Evolutionary conservation across 2,797 vertebrate genomes (phyloP), one percentile per base, ranked within the genome.

Genomic region (Sebastolobus alascanus): DNA sequence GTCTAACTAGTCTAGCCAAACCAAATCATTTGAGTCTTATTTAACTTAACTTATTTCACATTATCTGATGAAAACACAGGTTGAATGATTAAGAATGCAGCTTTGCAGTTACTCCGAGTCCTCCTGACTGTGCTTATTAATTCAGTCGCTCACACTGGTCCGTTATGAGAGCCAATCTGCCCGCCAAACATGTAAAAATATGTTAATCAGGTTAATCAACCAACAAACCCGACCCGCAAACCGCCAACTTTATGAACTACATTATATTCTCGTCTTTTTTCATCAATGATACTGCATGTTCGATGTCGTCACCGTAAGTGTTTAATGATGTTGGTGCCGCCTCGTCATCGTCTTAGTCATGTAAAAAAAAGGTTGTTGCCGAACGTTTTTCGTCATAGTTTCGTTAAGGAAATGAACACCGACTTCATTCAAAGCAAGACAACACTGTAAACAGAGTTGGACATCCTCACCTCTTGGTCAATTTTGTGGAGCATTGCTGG

Each of bases 401-500:
- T 54, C 4, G 4, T n/a, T 54, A n/a, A 54, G 9, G 9, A 54
- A n/a, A 54, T 54, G 50, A 54, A 22, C n/a, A 11, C 50, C 0
- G 4, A 55, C 8, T 3, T 50, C 0, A 22, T 33, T 14, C 3
- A 69, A 37, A 73, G 60, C 3, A 18, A 9, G 1, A 43, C 2
- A 12, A 22, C 1, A 6, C 4, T 29, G 10, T 38, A 4, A 12
- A n/a, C 2, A 6, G 6, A 58, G 25, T 1, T 1, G 54, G 38
- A 35, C 16, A 20, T 20, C 46, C 82, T 95, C 93, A 99, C 99
- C 98, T 99, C 99, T 94, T 99, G 98, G 94, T 99, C 98, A 73
- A 99, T 99, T 97, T 98, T 99, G 95, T 99, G 99, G 89, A 99
- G 98, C 98, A 99, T 99, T 79, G 97, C 98, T 61, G 99, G 99